Evolutionary conservation across 2,888 invertebrate genomes (phyloP).

Genomic region (Erebia ligea): DNA sequence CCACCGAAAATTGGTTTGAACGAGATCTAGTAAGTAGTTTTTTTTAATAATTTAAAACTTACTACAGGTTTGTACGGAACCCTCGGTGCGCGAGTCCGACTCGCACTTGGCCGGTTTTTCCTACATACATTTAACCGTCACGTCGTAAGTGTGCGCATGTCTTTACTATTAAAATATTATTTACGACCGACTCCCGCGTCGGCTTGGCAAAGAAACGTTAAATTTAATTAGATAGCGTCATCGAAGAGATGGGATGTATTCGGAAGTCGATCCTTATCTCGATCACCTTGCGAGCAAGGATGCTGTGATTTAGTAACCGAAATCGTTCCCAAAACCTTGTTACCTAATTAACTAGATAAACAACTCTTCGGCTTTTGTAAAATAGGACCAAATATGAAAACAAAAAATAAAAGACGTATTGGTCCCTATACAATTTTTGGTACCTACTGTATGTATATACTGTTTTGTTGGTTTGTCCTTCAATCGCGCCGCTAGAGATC

Average conservation of each 20-base stretch:
- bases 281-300: conserved; percentile 50
- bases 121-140: background rate
- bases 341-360: conserved; percentile 35
- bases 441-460: too few species aligned
- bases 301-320: conserved; percentile 42
- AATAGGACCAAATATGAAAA: background rate
- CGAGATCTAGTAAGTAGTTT: too few species aligned
- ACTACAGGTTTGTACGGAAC: too few species aligned
- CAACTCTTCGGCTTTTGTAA: conserved; percentile 14
- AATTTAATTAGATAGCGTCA: conserved; percentile 35
- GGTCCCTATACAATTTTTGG: too few species aligned
- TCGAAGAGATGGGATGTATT: conserved; percentile 41
- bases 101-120: too few species aligned
- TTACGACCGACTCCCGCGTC: conserved; percentile 22
- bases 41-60: too few species aligned
- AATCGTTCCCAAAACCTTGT: conserved; percentile 31
- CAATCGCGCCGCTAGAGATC: too few species aligned
- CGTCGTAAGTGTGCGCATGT: background rate
- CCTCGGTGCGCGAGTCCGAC: too few species aligned
- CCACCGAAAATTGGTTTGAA: too few species aligned
- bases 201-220: conserved; percentile 30
- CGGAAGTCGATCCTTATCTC: conserved; percentile 64
- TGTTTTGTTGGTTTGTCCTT: too few species aligned
- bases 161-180: conserved; percentile 11
- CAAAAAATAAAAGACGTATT: background rate